Evolutionary conservation across 2,797 vertebrate genomes (phyloP), one percentile per base, ranked within the genome.

Genomic region (Chelon labrosus): DNA sequence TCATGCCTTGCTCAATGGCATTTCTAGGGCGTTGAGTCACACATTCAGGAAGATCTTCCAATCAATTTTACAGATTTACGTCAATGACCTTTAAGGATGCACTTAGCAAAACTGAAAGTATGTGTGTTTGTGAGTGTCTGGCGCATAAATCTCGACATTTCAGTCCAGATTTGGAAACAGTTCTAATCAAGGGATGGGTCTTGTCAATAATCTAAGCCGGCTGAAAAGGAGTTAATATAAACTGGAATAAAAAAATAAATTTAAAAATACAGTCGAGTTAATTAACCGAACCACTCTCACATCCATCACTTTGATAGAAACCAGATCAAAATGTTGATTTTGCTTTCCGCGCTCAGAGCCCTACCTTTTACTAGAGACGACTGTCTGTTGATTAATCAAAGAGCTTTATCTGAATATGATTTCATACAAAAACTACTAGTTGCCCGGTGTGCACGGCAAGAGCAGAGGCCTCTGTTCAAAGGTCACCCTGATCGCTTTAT

Each of bases 1-100:
- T 37, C 3, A 35, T 59, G 74, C 25, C 65, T 82, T 61, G 54
- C 75, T 83, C 66, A 69, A 31, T 31, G 59, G 46, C 62, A 67
- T 67, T 70, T 76, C 42, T 64, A 51, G 38, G 2, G 35, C 65
- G 75, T 1, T 42, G 41, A 70, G 46, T 80, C 77, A 75, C 38
- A 70, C 42, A 44, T 60, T 61, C 14, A 63, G 17, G 64, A 20
- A 49, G 8, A 39, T 57, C 67, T 42, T 60, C 62, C n/a, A 9
- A 16, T 39, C 22, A 3, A 39, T 70, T 79, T 68, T 46, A 77
- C 13, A 47, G 13, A 39, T 50, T 58, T 2, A 77, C 25, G 74
- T 9, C 20, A 22, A 80, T 63, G 16, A 31, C 35, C 35, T 74
- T 71, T 67, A 20, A 42, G 13, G 35, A 27, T 38, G 65, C 38